Conservation (phyloP, 2,888 invertebrate species). For the Caradrina clavipalpis region DNA sequence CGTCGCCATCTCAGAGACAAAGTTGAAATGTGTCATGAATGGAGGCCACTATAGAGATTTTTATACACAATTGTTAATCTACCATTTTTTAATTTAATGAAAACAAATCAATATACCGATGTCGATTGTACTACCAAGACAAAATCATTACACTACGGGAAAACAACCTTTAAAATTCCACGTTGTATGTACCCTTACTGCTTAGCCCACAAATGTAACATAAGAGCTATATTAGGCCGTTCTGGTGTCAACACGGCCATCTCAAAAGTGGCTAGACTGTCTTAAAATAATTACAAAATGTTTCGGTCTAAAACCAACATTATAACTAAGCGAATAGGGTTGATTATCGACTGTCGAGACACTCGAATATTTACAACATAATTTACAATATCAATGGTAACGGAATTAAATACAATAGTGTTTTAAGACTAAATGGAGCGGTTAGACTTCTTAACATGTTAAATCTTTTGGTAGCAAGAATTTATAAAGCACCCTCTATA, state of each 20-base stretch:
- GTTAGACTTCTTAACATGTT: conserved; percentile 9
- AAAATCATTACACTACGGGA: too few relatives aligned
- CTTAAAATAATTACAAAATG: conserved; percentile 40
- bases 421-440: conserved; percentile 42
- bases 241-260: neutral
- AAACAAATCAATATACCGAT: too few relatives aligned
- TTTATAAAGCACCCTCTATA: neutral
- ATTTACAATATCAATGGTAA: conserved; percentile 65
- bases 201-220: neutral
- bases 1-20: too few relatives aligned
- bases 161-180: too few relatives aligned
- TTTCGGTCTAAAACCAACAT: conserved; percentile 45
- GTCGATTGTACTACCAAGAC: too few relatives aligned
- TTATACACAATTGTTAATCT: too few relatives aligned
- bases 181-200: neutral
- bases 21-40: too few relatives aligned
- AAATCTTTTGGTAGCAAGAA: neutral
- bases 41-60: too few relatives aligned
- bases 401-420: conserved; percentile 46
- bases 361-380: conserved; percentile 61
- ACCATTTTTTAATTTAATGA: too few relatives aligned
- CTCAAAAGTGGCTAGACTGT: conserved; percentile 2
- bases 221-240: neutral
- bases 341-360: conserved; percentile 54
- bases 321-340: conserved; percentile 52